A percentile compares a stretch with the other conserved stretches of the same genome.
These are phyloP conservation scores for Spondyliosoma cantharus DNA, from an alignment of 2,797 vertebrate genomes.

Conservation along the genomic window DNA sequence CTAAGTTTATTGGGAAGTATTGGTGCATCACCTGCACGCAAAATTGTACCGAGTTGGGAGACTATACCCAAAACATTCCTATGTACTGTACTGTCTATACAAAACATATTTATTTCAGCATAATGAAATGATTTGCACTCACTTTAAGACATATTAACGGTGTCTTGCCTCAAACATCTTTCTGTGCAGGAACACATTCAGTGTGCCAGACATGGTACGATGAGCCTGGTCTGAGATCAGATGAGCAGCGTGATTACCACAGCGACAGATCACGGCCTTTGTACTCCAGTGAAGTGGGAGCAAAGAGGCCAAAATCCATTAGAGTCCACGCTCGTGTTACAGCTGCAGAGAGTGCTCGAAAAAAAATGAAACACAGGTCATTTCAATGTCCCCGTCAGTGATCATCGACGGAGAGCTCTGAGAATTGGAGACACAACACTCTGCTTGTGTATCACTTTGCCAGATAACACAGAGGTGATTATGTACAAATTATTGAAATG, in stretches of 20 bases:
- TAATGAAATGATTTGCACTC: not conserved
- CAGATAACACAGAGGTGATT: slow-evolving; percentile 50
- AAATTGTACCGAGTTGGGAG: too few species aligned
- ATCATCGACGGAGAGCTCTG: slow-evolving; percentile 16
- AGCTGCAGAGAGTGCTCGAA: slow-evolving; percentile 35
- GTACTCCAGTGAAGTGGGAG: slow-evolving; percentile 35
- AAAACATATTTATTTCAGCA: not conserved
- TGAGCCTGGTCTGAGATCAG: slow-evolving; percentile 12
- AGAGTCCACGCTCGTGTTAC: slow-evolving; percentile 7
- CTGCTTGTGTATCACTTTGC: slow-evolving; percentile 41
- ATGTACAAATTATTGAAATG: slow-evolving; percentile 60
- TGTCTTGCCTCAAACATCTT: not conserved
- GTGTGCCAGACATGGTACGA: not conserved
- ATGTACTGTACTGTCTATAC: not conserved
- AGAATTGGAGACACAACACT: slow-evolving; percentile 13
- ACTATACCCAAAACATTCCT: too few species aligned
- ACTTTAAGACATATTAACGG: not conserved
- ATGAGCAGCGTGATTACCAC: slow-evolving; percentile 27
- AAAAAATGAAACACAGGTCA: slow-evolving; percentile 26
- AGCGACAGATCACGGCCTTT: slow-evolving; percentile 23
- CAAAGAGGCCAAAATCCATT: slow-evolving; percentile 49
- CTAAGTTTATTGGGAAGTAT: too few species aligned
- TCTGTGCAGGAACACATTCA: not conserved
- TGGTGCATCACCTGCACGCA: too few species aligned
- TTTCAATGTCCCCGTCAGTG: slow-evolving; percentile 39